Percentiles rank a stretch among this genome's conserved stretches.
Conservation (phyloP, 2,797 vertebrate species). For the Rhabdophis nuchalis region DNA sequence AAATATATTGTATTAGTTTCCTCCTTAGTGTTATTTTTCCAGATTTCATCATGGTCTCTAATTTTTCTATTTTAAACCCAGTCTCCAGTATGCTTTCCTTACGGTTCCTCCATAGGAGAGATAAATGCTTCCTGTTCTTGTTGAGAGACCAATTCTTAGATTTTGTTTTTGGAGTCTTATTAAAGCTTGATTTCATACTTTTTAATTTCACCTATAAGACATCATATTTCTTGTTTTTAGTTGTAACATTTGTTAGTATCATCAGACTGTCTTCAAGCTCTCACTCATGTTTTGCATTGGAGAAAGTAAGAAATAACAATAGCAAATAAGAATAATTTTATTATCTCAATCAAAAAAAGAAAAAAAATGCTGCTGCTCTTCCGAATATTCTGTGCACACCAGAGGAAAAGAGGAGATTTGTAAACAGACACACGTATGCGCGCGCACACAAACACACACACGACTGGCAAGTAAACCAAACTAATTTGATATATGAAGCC, state of each 20-base stretch:
- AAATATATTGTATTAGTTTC: neutral
- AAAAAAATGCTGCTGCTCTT: neutral
- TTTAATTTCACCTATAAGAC: neutral
- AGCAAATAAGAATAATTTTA: neutral
- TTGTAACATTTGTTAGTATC: neutral
- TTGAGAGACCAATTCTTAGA: too few relatives aligned
- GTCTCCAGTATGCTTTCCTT: neutral
- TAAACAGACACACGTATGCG: too few relatives aligned
- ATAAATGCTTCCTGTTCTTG: neutral
- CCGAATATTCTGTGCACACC: neutral
- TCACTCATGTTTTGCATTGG: neutral
- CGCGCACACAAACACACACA: too few relatives aligned
- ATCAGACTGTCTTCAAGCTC: neutral
- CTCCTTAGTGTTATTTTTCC: neutral
- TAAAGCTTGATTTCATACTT: neutral
- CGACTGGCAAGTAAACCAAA: neutral
- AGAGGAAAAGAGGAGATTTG: neutral
- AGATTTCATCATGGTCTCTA: neutral
- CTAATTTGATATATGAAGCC: neutral
- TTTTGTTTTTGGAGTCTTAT: neutral
- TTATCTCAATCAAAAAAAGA: neutral
- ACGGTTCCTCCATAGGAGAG: neutral
- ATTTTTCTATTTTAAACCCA: neutral
- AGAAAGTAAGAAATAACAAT: neutral
- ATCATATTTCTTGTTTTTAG: neutral